These are phyloP conservation scores for Lacerta viridis DNA, from an alignment of 2,797 vertebrate species.

Conservation along the genomic window DNA sequence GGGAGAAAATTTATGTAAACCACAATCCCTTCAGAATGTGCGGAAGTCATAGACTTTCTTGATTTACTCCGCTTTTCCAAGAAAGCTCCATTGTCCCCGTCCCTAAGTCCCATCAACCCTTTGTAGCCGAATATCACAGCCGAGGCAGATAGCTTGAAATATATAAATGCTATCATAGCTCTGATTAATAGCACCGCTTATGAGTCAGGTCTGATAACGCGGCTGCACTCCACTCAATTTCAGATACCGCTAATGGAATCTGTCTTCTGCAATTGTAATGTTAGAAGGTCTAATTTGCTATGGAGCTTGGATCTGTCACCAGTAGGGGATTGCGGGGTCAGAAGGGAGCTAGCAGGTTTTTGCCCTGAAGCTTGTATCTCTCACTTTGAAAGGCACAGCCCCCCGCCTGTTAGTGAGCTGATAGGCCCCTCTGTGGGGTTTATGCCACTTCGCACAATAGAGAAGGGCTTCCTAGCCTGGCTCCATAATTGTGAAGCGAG, in stretches of 20 bases:
- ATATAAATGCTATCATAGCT: constrained; percentile 99
- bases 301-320: constrained; percentile 99
- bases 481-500: constrained; percentile 99
- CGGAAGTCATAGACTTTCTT: constrained; percentile 93
- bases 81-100: constrained; percentile 99
- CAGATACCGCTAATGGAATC: constrained; percentile 99
- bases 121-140: constrained; percentile 99
- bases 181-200: constrained; percentile 99
- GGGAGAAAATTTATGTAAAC: constrained; percentile 92
- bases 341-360: constrained; percentile 99
- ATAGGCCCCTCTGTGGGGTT: constrained; percentile 99
- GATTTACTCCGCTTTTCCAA: constrained; percentile 99
- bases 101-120: constrained; percentile 99
- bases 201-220: constrained; percentile 99
- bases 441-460: constrained; percentile 99
- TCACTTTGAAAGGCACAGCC: constrained; percentile 99
- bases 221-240: constrained; percentile 99
- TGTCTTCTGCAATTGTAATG: constrained; percentile 99
- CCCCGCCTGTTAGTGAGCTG: constrained; percentile 99
- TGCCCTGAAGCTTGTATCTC: constrained; percentile 99
- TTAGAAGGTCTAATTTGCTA: constrained; percentile 99
- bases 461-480: constrained; percentile 96
- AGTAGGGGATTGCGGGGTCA: constrained; percentile 99
- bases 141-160: constrained; percentile 99
- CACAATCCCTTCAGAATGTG: constrained; percentile 91